Base-by-base conservation (phyloP, 2,888 invertebrate genomes). In the Dione juno region DNA sequence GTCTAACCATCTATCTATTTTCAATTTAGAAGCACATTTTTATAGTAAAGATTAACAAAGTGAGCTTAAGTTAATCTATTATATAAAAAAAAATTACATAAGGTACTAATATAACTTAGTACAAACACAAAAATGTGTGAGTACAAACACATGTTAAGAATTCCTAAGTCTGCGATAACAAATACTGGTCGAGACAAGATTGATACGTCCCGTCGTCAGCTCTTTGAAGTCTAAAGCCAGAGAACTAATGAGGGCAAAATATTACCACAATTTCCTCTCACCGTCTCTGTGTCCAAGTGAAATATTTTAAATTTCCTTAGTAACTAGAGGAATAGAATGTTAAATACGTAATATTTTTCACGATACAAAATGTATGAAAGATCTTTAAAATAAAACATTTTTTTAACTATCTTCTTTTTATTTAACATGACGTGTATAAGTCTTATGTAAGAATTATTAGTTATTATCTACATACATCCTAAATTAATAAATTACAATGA, bases 201-300 rank as follows among this genome's bases (percentile, higher is more conserved):
- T 64, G 64, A 64, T 64, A 64, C 48, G 37, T 64, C 64, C 64
- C 48, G 64, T 64, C 64, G 37, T 50, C 64, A 64, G 37, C 64
- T 64, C 64, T 64, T 64, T 64, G 64, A 64, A 64, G 50, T 64
- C 13, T 64, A 13, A 19, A 19, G 19, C 19, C 50, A 64, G 50
- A 19, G 37, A 40, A 50, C 50, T 64, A 64, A 64, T 50, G 64
- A 64, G 40, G 50, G 35, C 19, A 37, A 63, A 63, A 64, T 48
- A 64, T 50, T 64, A 8, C 45, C 48, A 19, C 50, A 19, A 48
- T 19, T 59, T 59, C 43, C 63, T 64, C 35, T 13, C 16, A 64
- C 21, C 16, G 35, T 10, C 41, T 61, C 28, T 35, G 1, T n/a
- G 6, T 16, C n/a, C n/a, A 11, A 21, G n/a, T 48, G 16, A 48